phyloP scores from a whole-genome alignment of 1,140 invertebrate species.

The Diorhabda elongata region DNA sequence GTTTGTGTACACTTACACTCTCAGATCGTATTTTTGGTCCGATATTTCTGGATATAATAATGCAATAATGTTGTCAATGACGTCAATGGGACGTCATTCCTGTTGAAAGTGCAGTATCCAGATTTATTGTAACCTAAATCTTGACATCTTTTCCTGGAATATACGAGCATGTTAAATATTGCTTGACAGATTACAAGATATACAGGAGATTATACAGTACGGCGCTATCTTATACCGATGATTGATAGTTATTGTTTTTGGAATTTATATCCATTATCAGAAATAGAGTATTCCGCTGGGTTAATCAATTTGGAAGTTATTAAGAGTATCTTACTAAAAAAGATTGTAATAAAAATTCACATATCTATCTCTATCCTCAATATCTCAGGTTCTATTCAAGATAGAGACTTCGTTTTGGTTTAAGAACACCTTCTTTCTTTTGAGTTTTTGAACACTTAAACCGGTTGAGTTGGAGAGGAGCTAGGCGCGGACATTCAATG shows the following conservation, averaged over 20 bases:
- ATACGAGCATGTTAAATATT: slow-evolving; percentile 2
- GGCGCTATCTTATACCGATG: not conserved
- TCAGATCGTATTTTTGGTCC: slow-evolving; percentile 8
- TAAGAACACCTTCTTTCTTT: too few species aligned
- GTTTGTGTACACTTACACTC: not conserved
- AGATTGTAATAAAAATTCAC: too few species aligned
- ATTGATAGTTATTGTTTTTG: not conserved
- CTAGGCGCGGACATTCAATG: too few species aligned
- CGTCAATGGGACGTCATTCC: slow-evolving; percentile 18
- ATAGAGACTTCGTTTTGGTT: too few species aligned
- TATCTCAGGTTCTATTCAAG: too few species aligned
- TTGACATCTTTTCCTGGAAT: slow-evolving; percentile 16
- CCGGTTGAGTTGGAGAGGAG: too few species aligned
- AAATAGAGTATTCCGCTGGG: too few species aligned
- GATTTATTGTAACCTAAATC: slow-evolving; percentile 14
- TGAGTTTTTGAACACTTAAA: too few species aligned
- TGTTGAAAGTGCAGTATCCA: not conserved
- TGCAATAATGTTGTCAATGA: slow-evolving; percentile 15
- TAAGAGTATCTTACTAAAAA: too few species aligned
- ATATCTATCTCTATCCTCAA: too few species aligned
- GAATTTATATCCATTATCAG: too few species aligned
- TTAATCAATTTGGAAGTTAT: too few species aligned
- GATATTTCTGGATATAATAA: slow-evolving; percentile 18
- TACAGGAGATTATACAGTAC: not conserved
- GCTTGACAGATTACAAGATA: slow-evolving; percentile 2